These are phyloP conservation scores for Agriotes lineatus DNA, from an alignment of 2,888 invertebrate species.

Conservation along the genomic window DNA sequence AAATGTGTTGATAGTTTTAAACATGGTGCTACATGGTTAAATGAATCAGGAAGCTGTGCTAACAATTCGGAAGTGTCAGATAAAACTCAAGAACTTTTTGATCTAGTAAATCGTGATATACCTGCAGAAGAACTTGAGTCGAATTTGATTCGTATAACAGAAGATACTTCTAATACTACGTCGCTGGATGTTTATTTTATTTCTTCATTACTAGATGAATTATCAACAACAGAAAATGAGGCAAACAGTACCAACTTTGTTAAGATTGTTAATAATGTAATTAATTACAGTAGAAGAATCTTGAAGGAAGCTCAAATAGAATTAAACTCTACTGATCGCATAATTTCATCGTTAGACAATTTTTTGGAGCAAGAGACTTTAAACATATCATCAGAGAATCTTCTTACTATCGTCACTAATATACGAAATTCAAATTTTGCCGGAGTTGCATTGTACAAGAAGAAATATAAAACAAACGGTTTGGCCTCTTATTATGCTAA, in stretches of 20 bases:
- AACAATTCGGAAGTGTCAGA: conserved; percentile 15
- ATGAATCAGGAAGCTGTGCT: conserved; percentile 10
- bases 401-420: conserved; percentile 39
- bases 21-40: conserved; percentile 69
- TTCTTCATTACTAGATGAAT: conserved; percentile 39
- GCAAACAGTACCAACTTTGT: neutral
- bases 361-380: conserved; percentile 63
- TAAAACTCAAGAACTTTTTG: conserved; percentile 22
- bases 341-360: conserved; percentile 71
- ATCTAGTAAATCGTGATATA: conserved; percentile 17
- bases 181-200: conserved; percentile 41
- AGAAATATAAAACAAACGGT: too few species aligned
- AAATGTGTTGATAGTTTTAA: conserved; percentile 70
- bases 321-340: conserved; percentile 73
- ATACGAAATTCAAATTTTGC: conserved; percentile 30
- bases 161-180: conserved; percentile 23
- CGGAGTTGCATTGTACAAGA: conserved; percentile 14
- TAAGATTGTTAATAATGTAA: conserved; percentile 63
- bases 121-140: conserved; percentile 19
- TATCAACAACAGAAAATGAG: neutral
- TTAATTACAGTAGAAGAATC: conserved; percentile 66
- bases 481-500: neutral
- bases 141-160: conserved; percentile 27
- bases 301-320: conserved; percentile 63
- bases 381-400: conserved; percentile 23